phyloP scores from a whole-genome alignment of 2,888 invertebrate genomes.

The Scaptomyza tumidula region DNA sequence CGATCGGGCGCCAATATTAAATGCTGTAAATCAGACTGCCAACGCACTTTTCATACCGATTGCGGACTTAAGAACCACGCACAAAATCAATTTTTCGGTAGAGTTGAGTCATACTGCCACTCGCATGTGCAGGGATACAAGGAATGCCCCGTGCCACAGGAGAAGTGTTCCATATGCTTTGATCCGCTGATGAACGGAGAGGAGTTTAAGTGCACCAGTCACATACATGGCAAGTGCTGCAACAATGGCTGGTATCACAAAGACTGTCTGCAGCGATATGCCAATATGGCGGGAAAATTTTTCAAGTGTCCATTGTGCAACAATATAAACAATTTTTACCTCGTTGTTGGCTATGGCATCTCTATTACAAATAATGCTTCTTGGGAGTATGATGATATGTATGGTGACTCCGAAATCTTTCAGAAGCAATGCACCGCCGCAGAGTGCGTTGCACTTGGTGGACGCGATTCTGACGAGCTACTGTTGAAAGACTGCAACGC shows the following conservation, averaged over 20 bases:
- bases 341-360: constrained; percentile 86
- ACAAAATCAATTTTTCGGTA: constrained; percentile 87
- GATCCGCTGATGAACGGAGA: constrained; percentile 83
- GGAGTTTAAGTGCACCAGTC: constrained; percentile 84
- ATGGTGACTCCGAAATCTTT: constrained; percentile 89
- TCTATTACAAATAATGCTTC: constrained; percentile 89
- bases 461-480: constrained; percentile 79
- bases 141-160: constrained; percentile 25
- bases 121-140: constrained; percentile 44
- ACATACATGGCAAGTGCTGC: constrained; percentile 91
- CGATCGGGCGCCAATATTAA: constrained; percentile 89
- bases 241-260: constrained; percentile 91
- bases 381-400: constrained; percentile 92
- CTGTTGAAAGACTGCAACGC: constrained; percentile 63
- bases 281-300: constrained; percentile 91
- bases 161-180: constrained; percentile 89
- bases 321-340: constrained; percentile 87
- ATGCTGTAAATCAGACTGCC: constrained; percentile 90
- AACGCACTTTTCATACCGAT: constrained; percentile 89
- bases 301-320: constrained; percentile 94
- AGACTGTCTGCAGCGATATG: constrained; percentile 89
- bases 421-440: constrained; percentile 86
- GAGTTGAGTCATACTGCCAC: constrained; percentile 85
- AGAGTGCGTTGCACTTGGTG: constrained; percentile 87
- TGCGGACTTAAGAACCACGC: constrained; percentile 88